A percentile compares a stretch with the other conserved stretches of the same genome.
Evolutionary conservation across 2,113 vertebrate genomes (phyloP).

Genomic region (Parus major): DNA sequence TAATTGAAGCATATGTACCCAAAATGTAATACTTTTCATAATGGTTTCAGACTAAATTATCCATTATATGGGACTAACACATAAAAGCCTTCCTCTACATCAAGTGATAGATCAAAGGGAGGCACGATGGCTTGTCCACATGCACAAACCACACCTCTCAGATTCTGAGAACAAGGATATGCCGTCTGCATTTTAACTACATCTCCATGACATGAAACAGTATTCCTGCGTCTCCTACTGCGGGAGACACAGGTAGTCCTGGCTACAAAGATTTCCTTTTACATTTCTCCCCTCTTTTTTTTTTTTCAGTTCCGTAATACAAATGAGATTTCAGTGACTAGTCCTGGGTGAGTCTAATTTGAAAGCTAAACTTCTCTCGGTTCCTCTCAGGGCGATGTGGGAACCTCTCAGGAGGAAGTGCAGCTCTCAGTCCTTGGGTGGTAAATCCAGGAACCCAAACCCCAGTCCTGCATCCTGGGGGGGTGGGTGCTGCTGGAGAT

Average conservation of each 20-base stretch:
- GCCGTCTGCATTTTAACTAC: slow-evolving; percentile 79
- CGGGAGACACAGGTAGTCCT: slow-evolving; percentile 65
- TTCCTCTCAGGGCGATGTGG: neutral
- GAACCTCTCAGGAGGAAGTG: neutral
- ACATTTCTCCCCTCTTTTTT: neutral
- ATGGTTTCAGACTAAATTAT: slow-evolving; percentile 74
- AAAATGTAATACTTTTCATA: slow-evolving; percentile 66
- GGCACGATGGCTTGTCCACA: slow-evolving; percentile 66
- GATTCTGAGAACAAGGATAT: slow-evolving; percentile 70
- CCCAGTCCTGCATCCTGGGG: neutral
- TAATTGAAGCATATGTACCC: slow-evolving; percentile 67
- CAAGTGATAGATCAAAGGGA: slow-evolving; percentile 78
- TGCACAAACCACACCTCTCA: slow-evolving; percentile 72
- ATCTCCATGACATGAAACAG: slow-evolving; percentile 75
- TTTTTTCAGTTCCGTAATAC: neutral
- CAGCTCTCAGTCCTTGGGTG: neutral
- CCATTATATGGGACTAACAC: slow-evolving; percentile 67
- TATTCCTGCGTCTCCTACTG: slow-evolving; percentile 67
- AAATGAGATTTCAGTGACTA: slow-evolving; percentile 59
- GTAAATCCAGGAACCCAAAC: neutral
- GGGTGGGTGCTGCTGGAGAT: neutral
- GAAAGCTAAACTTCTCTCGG: slow-evolving; percentile 43
- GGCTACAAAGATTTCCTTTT: slow-evolving; percentile 75
- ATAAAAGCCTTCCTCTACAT: slow-evolving; percentile 76
- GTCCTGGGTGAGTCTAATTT: slow-evolving; percentile 67